These are phyloP conservation scores for Psilopsiagon aurifrons DNA, from an alignment of 2,113 vertebrate genomes.

Conservation along the genomic window DNA sequence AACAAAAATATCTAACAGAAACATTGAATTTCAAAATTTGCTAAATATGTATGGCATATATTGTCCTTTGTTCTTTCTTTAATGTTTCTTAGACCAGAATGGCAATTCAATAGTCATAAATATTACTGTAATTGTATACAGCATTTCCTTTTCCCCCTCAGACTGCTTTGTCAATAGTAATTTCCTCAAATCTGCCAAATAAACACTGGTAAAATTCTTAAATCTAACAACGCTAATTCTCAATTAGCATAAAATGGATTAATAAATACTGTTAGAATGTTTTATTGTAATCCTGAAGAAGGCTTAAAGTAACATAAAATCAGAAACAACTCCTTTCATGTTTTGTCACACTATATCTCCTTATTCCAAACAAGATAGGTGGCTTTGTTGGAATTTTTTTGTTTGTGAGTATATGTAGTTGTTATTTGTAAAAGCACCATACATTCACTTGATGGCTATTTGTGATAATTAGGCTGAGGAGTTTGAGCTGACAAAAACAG, in stretches of 20 bases:
- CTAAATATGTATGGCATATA: neutral
- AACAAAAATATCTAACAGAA: neutral
- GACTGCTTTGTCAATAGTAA: slow-evolving; percentile 29
- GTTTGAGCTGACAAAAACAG: neutral
- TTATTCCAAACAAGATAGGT: neutral
- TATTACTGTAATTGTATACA: slow-evolving; percentile 23
- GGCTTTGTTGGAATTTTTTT: neutral
- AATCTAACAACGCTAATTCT: neutral
- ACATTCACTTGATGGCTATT: neutral
- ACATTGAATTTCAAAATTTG: neutral
- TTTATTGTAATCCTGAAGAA: neutral
- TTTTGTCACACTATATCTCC: neutral
- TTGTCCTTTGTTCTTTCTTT: slow-evolving; percentile 24
- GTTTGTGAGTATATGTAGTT: neutral
- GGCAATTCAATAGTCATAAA: neutral
- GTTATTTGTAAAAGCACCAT: neutral
- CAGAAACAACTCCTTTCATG: neutral
- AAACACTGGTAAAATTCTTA: slow-evolving; percentile 10
- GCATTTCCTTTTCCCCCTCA: neutral
- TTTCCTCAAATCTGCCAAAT: slow-evolving; percentile 15
- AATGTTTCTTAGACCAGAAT: slow-evolving; percentile 7
- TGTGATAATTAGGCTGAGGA: neutral
- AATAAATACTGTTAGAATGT: neutral
- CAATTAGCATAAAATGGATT: neutral
- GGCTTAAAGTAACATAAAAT: neutral